phyloP scores from a whole-genome alignment of 2,888 invertebrate genomes.

The Clanis bilineata region DNA sequence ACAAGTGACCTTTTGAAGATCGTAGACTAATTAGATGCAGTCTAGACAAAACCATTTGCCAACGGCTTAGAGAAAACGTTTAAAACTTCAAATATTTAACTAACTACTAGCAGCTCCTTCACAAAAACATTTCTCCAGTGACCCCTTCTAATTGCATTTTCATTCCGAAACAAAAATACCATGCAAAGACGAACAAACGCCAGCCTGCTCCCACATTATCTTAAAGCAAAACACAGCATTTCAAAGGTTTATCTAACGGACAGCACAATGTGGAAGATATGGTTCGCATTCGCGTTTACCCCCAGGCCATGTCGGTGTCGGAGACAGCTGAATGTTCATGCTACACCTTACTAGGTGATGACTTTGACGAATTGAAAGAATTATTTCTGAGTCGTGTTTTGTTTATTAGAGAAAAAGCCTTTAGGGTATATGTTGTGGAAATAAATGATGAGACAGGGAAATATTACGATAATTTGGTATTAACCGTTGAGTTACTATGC shows the following conservation, averaged over 20 bases:
- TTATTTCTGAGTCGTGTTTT: slow-evolving; percentile 3
- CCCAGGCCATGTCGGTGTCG: slow-evolving; percentile 9
- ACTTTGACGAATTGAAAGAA: slow-evolving; percentile 9
- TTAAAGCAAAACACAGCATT: neutral
- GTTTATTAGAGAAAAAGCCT: neutral
- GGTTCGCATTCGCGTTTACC: neutral
- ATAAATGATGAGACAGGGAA: neutral
- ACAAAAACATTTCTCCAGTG: too few relatives aligned
- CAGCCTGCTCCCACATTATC: neutral
- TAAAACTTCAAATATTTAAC: too few relatives aligned
- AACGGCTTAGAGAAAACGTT: too few relatives aligned
- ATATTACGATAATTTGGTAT: too few relatives aligned
- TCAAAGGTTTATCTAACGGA: neutral
- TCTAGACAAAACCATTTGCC: too few relatives aligned
- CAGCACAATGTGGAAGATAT: slow-evolving; percentile 4
- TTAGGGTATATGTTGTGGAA: neutral
- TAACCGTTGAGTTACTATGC: too few relatives aligned
- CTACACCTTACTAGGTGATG: neutral
- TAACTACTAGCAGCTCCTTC: too few relatives aligned
- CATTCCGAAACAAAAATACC: too few relatives aligned
- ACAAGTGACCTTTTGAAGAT: too few relatives aligned
- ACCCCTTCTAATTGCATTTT: too few relatives aligned
- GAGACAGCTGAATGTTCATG: slow-evolving; percentile 12
- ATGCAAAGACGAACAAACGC: neutral
- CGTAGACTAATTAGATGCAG: too few relatives aligned